Evolutionary conservation across 2,113 vertebrate genomes (phyloP).

Genomic region (Chionomys nivalis): DNA sequence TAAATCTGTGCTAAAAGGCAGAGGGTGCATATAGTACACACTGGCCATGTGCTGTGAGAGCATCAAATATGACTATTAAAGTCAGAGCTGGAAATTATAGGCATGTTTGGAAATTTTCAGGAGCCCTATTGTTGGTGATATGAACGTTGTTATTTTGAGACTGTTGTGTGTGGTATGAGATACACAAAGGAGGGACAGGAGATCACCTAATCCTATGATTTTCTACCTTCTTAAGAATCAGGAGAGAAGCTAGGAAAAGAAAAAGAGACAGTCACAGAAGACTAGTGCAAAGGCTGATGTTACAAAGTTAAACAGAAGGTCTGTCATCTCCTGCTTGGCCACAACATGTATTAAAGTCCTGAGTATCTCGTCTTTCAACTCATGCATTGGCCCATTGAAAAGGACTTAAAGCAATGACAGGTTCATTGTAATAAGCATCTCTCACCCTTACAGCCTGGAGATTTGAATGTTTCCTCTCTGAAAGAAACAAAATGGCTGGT

Average conservation of each 20-base stretch:
- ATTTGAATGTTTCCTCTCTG: background rate
- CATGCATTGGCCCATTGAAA: background rate
- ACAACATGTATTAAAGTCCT: background rate
- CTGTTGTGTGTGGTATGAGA: background rate
- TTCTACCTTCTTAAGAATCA: conserved; percentile 17
- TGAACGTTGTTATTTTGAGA: background rate
- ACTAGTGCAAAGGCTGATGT: background rate
- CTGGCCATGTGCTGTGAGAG: background rate
- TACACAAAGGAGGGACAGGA: background rate
- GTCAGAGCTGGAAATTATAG: background rate
- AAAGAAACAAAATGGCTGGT: background rate
- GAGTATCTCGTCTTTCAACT: background rate
- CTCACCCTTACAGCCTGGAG: background rate
- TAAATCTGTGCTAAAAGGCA: conserved; percentile 36
- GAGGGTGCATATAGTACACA: background rate
- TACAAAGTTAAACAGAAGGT: conserved; percentile 18
- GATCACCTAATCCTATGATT: conserved; percentile 23
- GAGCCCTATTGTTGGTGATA: background rate
- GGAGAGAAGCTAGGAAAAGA: background rate
- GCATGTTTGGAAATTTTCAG: background rate
- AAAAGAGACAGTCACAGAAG: background rate
- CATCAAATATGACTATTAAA: background rate
- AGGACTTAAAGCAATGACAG: background rate
- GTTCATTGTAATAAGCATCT: background rate
- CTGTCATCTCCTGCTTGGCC: background rate